Evolutionary conservation across 2,113 vertebrate genomes (phyloP).

Genomic region (Forbesichthys papilliferus): DNA sequence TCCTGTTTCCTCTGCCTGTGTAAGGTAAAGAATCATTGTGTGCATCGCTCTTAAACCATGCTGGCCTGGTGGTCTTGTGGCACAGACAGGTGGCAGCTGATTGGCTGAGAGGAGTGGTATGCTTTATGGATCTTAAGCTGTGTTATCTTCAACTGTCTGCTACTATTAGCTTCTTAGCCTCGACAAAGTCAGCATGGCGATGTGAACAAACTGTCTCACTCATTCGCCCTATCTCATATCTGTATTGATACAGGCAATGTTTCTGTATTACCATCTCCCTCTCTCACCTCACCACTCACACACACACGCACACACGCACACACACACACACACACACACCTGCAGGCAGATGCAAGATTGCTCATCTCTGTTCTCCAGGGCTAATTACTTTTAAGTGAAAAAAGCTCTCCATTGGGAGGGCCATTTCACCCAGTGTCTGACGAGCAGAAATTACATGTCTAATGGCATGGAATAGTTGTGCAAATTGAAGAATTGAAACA

Average conservation of each 20-base stretch:
- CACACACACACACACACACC: slow-evolving; percentile 28
- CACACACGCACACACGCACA: slow-evolving; percentile 8
- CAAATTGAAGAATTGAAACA: slow-evolving; percentile 84
- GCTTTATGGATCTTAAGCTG: too few relatives aligned
- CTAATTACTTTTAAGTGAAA: slow-evolving; percentile 81
- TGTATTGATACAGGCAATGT: neutral
- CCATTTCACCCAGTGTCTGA: slow-evolving; percentile 79
- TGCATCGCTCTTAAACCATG: neutral
- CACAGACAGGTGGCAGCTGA: too few relatives aligned
- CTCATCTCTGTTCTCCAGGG: slow-evolving; percentile 60
- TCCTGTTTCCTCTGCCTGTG: slow-evolving; percentile 1
- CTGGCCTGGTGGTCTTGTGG: neutral
- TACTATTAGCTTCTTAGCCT: neutral
- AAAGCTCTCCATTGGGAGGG: slow-evolving; percentile 76
- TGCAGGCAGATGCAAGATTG: slow-evolving; percentile 36
- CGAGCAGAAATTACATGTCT: slow-evolving; percentile 88
- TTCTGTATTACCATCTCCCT: neutral
- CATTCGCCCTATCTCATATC: neutral
- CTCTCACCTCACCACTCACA: neutral
- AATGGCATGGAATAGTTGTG: slow-evolving; percentile 86
- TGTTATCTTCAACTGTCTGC: too few relatives aligned
- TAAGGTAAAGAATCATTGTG: neutral
- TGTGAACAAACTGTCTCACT: neutral
- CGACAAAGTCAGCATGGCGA: neutral
- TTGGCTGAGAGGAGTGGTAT: too few relatives aligned